phyloP scores from a whole-genome alignment of 2,113 vertebrate species.

The Perccottus glenii region DNA sequence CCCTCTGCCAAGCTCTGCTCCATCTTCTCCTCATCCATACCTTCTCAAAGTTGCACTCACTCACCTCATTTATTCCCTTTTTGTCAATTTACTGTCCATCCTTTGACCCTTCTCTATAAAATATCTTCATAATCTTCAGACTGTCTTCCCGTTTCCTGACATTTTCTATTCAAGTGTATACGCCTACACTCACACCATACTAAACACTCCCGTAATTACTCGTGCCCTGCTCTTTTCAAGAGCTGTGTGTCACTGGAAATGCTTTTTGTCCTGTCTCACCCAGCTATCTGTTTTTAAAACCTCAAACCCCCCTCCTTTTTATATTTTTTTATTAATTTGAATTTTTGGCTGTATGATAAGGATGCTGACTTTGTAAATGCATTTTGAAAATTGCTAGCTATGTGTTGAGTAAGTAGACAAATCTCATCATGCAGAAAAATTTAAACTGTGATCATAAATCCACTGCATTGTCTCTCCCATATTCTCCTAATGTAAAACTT shows the following conservation, averaged over 20 bases:
- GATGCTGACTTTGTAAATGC: constrained; percentile 53
- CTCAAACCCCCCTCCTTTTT: constrained; percentile 40
- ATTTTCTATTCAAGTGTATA: constrained; percentile 24
- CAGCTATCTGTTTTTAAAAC: constrained; percentile 36
- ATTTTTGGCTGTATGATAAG: constrained; percentile 32
- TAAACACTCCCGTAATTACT: constrained; percentile 52
- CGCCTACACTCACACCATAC: constrained; percentile 18
- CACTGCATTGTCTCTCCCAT: constrained; percentile 10
- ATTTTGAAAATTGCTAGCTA: constrained; percentile 49
- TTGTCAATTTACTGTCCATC: constrained; percentile 11
- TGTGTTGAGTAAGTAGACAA: constrained; percentile 33
- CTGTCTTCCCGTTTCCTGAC: not conserved
- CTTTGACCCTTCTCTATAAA: constrained; percentile 5
- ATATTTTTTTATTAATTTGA: constrained; percentile 45
- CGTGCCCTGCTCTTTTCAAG: constrained; percentile 28
- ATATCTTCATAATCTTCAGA: constrained; percentile 26
- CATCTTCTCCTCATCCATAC: constrained; percentile 33
- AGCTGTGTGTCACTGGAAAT: constrained; percentile 37
- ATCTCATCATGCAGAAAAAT: constrained; percentile 21
- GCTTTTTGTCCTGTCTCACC: constrained; percentile 19
- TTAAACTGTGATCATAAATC: constrained; percentile 13
- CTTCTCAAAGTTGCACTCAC: constrained; percentile 23
- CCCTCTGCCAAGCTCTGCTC: constrained; percentile 57
- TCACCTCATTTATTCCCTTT: constrained; percentile 21
- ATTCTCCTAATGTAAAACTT: constrained; percentile 12